A percentile compares a stretch with the other conserved stretches of the same genome.
Conservation (phyloP, 53 echinoderm and acorn worm genomes). For the Arbacia lixula region DNA sequence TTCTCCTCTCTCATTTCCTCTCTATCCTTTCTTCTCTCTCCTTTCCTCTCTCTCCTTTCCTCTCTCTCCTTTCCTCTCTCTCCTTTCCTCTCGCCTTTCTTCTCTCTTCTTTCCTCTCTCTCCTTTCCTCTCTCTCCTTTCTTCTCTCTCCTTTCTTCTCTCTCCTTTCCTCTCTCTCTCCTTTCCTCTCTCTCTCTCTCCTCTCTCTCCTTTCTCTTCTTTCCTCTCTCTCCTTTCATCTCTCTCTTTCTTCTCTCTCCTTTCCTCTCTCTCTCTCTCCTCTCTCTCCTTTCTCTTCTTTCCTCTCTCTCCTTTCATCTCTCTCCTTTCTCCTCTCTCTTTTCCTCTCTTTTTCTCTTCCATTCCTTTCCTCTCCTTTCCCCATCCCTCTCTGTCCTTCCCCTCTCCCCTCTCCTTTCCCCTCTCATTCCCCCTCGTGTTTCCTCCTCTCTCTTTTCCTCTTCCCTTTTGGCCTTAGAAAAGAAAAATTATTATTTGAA, state of each 20-base stretch:
- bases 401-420: background rate
- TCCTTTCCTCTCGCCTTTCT: background rate
- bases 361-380: background rate
- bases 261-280: background rate
- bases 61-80: background rate
- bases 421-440: background rate
- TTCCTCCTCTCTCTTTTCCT: background rate
- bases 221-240: background rate
- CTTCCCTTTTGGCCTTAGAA: no score
- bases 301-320: background rate
- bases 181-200: background rate
- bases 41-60: background rate
- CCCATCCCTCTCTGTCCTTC: background rate
- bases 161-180: background rate
- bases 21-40: background rate
- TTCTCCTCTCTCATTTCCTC: background rate
- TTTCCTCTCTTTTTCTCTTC: background rate
- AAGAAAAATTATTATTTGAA: no score
- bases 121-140: background rate
- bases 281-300: background rate
- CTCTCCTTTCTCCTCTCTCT: background rate
- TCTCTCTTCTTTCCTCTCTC: background rate
- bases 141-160: background rate
- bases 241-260: background rate
- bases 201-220: background rate